phyloP scores from a whole-genome alignment of 2,888 invertebrate genomes.

The Heliconius charithonia region DNA sequence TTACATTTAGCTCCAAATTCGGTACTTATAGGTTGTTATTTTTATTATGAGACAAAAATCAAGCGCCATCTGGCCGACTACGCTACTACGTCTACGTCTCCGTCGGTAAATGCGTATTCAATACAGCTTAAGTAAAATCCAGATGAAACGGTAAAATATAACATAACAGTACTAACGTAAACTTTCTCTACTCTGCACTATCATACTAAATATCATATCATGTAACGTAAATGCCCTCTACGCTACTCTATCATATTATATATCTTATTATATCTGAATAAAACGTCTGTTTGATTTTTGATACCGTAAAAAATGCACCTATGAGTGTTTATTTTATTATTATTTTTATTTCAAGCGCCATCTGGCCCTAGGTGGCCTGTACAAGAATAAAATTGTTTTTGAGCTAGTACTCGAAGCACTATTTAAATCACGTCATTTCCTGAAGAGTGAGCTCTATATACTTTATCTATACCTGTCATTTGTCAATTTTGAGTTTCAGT shows the following conservation, averaged over 20 bases:
- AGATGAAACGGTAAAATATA: not conserved
- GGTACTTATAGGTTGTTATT: not conserved
- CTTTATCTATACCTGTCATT: not conserved
- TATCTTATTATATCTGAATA: not conserved
- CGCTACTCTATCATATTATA: no score
- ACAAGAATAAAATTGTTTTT: not conserved
- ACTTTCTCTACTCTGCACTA: not conserved
- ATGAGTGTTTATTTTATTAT: not conserved
- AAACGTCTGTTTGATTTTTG: not conserved
- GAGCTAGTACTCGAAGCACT: not conserved
- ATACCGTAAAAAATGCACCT: not conserved
- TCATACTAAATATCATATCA: not conserved
- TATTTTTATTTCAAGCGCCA: slow-evolving; percentile 13
- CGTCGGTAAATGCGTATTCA: not conserved
- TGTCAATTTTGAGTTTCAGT: not conserved
- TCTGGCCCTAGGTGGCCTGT: not conserved
- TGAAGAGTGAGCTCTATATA: not conserved
- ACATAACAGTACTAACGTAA: not conserved
- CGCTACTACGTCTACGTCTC: not conserved
- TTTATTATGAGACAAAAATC: not conserved
- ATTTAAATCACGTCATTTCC: slow-evolving; percentile 6
- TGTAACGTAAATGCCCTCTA: not conserved
- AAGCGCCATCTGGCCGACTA: slow-evolving; percentile 4
- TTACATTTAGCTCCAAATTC: not conserved
- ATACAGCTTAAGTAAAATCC: not conserved